Conservation (phyloP, 1,140 invertebrate species). For the Chymomyza costata region DNA sequence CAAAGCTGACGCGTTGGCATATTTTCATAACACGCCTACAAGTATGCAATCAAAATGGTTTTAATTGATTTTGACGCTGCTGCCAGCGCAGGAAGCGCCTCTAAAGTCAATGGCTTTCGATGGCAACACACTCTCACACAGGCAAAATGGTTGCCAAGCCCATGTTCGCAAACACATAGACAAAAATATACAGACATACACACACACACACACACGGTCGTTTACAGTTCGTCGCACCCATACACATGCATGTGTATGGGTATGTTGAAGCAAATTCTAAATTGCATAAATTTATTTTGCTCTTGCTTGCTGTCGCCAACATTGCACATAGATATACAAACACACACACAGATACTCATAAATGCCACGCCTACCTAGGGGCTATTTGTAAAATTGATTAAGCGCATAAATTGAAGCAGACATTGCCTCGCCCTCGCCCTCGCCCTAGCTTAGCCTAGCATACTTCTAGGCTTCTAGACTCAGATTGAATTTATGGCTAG, state of each 20-base stretch:
- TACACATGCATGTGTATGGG: not conserved
- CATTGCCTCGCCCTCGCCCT: slow-evolving; percentile 24
- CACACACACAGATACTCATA: no score
- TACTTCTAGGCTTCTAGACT: slow-evolving; percentile 26
- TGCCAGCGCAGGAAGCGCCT: slow-evolving; percentile 10
- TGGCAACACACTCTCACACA: not conserved
- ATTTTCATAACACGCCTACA: slow-evolving; percentile 27
- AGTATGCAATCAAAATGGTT: slow-evolving; percentile 64
- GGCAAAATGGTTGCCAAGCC: not conserved
- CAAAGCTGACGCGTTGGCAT: slow-evolving; percentile 10
- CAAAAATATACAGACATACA: slow-evolving; percentile 22
- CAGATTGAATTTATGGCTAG: slow-evolving; percentile 31
- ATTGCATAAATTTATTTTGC: slow-evolving; percentile 71
- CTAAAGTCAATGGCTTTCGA: slow-evolving; percentile 58
- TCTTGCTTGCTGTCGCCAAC: slow-evolving; percentile 19
- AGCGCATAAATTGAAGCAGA: slow-evolving; percentile 72
- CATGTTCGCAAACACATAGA: slow-evolving; percentile 3
- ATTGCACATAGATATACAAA: no score
- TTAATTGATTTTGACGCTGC: slow-evolving; percentile 54
- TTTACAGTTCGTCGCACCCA: no score
- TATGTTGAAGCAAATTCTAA: slow-evolving; percentile 52
- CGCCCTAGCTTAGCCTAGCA: not conserved
- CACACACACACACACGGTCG: not conserved
- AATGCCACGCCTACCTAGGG: slow-evolving; percentile 62
- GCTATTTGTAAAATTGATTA: slow-evolving; percentile 74